A percentile compares a stretch with the other conserved stretches of the same genome.
Conservation (phyloP, 2,888 invertebrate species). For the Agrilus cyanescens region DNA sequence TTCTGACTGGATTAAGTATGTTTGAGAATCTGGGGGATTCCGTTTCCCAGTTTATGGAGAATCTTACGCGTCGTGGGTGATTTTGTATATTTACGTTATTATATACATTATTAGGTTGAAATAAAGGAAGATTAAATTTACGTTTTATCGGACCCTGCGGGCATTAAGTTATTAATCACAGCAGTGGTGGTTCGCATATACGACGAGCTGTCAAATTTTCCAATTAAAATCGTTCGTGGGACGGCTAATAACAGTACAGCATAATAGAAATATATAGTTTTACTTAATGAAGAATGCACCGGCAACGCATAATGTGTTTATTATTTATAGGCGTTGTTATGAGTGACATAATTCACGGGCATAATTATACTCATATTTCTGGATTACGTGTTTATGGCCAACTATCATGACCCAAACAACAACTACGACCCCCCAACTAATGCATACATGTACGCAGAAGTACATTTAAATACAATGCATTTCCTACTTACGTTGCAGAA, state of each 20-base stretch:
- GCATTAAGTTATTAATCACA: no score
- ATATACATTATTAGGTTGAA: no score
- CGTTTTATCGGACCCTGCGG: no score
- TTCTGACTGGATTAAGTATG: no score
- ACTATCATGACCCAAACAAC: no score
- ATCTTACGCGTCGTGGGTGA: no score
- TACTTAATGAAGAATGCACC: slow-evolving; percentile 36
- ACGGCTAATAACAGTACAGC: slow-evolving; percentile 19
- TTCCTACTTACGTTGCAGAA: no score
- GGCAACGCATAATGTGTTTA: slow-evolving; percentile 34
- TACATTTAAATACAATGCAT: slow-evolving; percentile 7
- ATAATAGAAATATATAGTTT: slow-evolving; percentile 37
- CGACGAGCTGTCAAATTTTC: slow-evolving; percentile 15
- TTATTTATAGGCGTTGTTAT: slow-evolving; percentile 35
- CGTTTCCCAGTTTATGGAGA: no score
- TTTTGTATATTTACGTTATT: no score
- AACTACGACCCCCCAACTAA: no score
- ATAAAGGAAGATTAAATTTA: no score
- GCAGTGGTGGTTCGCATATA: neutral
- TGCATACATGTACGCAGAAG: neutral
- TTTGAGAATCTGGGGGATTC: no score
- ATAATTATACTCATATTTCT: slow-evolving; percentile 38
- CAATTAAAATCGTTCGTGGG: slow-evolving; percentile 22
- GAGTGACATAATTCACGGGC: slow-evolving; percentile 36
- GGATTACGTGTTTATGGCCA: slow-evolving; percentile 32